Base-by-base conservation (phyloP, 2,797 vertebrate genomes). In the Petrocephalus schoutedeni region DNA sequence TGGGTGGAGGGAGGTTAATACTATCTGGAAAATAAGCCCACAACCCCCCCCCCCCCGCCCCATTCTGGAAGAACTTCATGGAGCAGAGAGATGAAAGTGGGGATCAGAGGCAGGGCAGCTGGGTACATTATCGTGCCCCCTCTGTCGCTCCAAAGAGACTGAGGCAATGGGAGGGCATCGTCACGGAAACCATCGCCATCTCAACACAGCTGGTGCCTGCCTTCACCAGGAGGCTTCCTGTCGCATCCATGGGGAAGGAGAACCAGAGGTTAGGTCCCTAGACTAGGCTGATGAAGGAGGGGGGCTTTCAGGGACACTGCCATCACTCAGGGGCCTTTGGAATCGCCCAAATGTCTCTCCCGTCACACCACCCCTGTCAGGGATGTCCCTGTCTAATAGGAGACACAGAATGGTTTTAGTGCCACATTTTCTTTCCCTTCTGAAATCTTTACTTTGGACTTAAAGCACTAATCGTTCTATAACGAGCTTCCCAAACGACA, bases 401-500 rank as follows among this genome's bases (percentile, higher is more conserved):
- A 92, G 36, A 94, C 93, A 95, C 93, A 94, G 92, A 90, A 94
- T 94, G 88, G 89, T 90, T 89, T 90, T 89, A 91, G 92, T 93
- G 93, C 94, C 93, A 93, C 92, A 93, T 89, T 90, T 91, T 93
- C 90, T 93, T 94, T 94, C 90, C 89, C 90, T 94, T 91, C 90
- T 91, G 89, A 89, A 89, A 89, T 89, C 51, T 86, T 90, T 90
- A 91, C 90, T 86, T 87, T 80, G 12, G 57, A 92, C 88, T 88
- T 87, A 89, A 54, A 51, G 10, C 19, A 51, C 49, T 83, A 91
- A 92, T 91, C 88, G 87, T 90, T 90, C 89, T 91, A 92, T 91
- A 89, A 91, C 89, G 89, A 32, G 61, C 23, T 64, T 64, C 21
- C 23, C 61, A 64, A 23, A 28, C 28, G 23, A 28, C 21, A 32